phyloP scores from a whole-genome alignment of 2,797 vertebrate genomes.

The Amazona finschi region DNA sequence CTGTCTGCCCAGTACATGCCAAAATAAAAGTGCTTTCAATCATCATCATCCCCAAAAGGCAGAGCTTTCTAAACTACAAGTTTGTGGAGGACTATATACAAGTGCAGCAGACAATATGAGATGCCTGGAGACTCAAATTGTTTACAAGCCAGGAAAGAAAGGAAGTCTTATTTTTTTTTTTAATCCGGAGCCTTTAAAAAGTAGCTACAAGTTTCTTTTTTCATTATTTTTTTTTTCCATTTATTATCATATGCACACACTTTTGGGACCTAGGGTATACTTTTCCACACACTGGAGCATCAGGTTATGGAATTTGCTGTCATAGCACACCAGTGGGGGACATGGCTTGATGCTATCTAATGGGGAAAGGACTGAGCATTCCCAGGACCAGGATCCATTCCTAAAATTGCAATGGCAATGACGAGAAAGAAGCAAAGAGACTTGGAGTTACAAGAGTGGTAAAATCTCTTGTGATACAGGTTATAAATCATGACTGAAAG shows the following conservation, averaged over 20 bases:
- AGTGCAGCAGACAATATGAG: not conserved
- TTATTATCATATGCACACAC: not conserved
- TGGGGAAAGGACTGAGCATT: not conserved
- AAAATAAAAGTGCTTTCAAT: not conserved
- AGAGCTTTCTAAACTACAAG: not conserved
- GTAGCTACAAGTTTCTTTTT: not conserved
- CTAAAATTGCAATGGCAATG: not conserved
- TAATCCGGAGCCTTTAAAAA: not conserved
- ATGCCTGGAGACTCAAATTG: not conserved
- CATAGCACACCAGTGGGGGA: not conserved
- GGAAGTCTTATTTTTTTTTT: not conserved
- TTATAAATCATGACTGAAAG: not conserved
- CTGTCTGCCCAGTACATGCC: not conserved
- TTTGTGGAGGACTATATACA: not conserved
- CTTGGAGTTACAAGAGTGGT: not conserved
- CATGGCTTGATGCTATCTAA: not conserved
- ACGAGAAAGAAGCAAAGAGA: not conserved
- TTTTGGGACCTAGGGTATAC: not conserved
- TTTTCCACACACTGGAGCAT: not conserved
- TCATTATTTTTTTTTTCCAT: not conserved
- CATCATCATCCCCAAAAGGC: not conserved
- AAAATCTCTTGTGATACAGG: not conserved
- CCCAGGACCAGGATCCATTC: not conserved
- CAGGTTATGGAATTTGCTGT: not conserved
- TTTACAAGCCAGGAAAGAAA: not conserved